Evolutionary conservation across 2,797 vertebrate genomes (phyloP), one percentile per base, ranked within the genome.

Genomic region (Sebastes taczanowskii): DNA sequence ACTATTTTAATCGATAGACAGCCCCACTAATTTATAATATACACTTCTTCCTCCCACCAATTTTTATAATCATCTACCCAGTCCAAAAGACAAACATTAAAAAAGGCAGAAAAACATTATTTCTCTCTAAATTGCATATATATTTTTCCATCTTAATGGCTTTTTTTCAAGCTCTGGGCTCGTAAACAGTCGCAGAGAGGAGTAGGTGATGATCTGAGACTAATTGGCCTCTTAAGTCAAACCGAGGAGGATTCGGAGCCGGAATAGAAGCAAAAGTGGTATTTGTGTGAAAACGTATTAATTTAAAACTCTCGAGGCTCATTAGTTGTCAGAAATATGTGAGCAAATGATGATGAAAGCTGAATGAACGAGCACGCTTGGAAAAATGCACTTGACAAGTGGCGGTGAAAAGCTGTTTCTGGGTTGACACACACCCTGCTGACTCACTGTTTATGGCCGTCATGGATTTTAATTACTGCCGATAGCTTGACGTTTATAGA

Each of bases 151-250:
- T 66, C 30, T 80, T 80, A 84, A 89, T 86, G 38, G 27, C 75
- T 89, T 88, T 87, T 49, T 49, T 49, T 49, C 74, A 81, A 55
- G 83, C 83, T 89, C 66, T 69, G 69, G 74, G 81, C 82, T 82
- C 49, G 4, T 60, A 78, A 85, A 91, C 80, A 77, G 73, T 78
- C 75, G 87, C 64, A 25, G 73, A 79, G 71, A 61, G 64, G 74
- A 83, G 82, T 8, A 77, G 63, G 78, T 68, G 76, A 80, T 85
- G 86, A 90, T 90, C 88, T 86, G 81, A 90, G 80, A 88, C 88
- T 93, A 94, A 93, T 89, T 91, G 88, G 89, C 70, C 84, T 91
- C 81, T 82, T 74, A 89, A 91, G 83, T 88, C 78, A 88, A 86
- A 86, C 62, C 32, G 78, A 84, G 63, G 71, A 86, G 71, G 73